Evolutionary conservation across 2,888 invertebrate species (phyloP).

Genomic region (Phytoseiulus persimilis): DNA sequence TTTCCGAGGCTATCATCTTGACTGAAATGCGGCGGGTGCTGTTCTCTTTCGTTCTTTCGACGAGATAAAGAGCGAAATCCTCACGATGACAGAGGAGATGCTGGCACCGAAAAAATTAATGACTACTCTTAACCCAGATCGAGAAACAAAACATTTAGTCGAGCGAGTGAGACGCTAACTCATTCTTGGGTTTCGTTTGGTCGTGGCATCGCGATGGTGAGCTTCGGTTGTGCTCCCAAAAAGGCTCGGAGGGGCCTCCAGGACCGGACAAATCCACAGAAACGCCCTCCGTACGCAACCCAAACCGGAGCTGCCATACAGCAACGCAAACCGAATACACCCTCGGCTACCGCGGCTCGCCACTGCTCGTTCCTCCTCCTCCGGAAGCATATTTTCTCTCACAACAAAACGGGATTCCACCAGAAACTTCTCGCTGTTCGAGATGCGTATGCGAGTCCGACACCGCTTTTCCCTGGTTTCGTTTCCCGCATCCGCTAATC

Average conservation of each 20-base stretch:
- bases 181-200: background rate
- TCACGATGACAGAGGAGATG: background rate
- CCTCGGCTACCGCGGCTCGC: background rate
- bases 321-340: background rate
- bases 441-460: too few relatives aligned
- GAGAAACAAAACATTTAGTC: background rate
- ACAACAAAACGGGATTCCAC: too few relatives aligned
- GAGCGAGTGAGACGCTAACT: background rate
- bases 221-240: background rate
- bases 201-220: background rate
- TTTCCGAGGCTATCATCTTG: too few relatives aligned
- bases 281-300: background rate
- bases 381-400: too few relatives aligned
- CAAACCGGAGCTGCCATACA: background rate
- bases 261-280: background rate
- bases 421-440: too few relatives aligned
- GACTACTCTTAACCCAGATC: background rate
- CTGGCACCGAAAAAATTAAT: background rate
- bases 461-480: too few relatives aligned
- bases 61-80: background rate
- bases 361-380: background rate
- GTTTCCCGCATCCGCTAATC: background rate
- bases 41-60: background rate
- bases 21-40: background rate
- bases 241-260: background rate